Percentiles rank a stretch among this genome's conserved stretches.
Evolutionary conservation across 2,113 vertebrate species (phyloP).

Genomic region (Capreolus pygargus): DNA sequence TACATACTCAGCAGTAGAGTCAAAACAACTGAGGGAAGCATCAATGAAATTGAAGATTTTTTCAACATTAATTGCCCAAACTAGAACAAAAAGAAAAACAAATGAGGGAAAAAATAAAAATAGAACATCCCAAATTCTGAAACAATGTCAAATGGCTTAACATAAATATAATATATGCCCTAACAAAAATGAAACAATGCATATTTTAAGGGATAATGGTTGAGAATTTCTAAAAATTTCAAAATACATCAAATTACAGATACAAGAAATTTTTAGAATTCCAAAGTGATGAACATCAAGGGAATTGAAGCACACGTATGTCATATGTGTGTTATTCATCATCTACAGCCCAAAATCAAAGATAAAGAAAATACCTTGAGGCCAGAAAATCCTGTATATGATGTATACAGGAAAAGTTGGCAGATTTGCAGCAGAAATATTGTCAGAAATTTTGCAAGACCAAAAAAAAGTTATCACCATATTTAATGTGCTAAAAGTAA

Average conservation of each 20-base stretch:
- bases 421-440: not conserved
- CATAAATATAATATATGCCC: not conserved
- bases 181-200: not conserved
- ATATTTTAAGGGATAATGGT: not conserved
- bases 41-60: not conserved
- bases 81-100: not conserved
- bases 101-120: not conserved
- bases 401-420: not conserved
- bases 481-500: not conserved
- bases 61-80: not conserved
- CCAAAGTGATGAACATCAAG: not conserved
- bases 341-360: not conserved
- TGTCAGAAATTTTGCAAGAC: not conserved
- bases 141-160: not conserved
- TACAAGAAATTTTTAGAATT: not conserved
- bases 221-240: not conserved
- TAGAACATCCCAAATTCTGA: not conserved
- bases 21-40: not conserved
- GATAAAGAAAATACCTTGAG: not conserved
- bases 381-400: not conserved
- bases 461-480: not conserved
- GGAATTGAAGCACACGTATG: not conserved
- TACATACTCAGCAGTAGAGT: not conserved
- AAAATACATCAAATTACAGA: not conserved
- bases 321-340: not conserved